These are phyloP conservation scores for Tylochromis polylepis DNA, from an alignment of 2,113 vertebrate genomes.

Conservation along the genomic window DNA sequence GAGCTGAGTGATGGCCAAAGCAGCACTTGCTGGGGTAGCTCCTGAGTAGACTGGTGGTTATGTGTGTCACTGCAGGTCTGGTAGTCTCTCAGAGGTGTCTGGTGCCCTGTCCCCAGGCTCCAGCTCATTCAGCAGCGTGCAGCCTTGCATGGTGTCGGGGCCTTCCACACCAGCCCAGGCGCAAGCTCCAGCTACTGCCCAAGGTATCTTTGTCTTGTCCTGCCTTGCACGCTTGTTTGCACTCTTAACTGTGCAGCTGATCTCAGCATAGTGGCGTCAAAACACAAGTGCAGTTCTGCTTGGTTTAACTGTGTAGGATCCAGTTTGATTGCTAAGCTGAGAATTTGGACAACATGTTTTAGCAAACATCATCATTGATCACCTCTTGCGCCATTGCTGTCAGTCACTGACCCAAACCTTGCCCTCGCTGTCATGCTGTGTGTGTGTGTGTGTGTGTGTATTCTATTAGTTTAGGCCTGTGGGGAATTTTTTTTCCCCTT, in stretches of 20 bases:
- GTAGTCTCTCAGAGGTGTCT: slow-evolving; percentile 71
- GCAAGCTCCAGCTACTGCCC: slow-evolving; percentile 73
- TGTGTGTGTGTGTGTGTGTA: background rate
- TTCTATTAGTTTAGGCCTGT: background rate
- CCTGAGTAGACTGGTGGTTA: slow-evolving; percentile 71
- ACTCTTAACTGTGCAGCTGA: slow-evolving; percentile 38
- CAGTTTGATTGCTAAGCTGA: slow-evolving; percentile 1
- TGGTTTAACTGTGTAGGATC: background rate
- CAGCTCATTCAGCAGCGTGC: slow-evolving; percentile 82
- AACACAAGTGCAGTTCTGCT: slow-evolving; percentile 17
- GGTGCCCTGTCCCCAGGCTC: slow-evolving; percentile 74
- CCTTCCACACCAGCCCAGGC: slow-evolving; percentile 69
- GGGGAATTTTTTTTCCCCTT: background rate
- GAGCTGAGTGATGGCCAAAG: slow-evolving; percentile 32
- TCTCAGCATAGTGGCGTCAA: slow-evolving; percentile 11
- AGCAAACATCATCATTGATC: slow-evolving; percentile 53
- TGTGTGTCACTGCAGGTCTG: slow-evolving; percentile 75
- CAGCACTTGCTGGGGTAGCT: slow-evolving; percentile 53
- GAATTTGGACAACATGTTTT: slow-evolving; percentile 20
- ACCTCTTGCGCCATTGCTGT: slow-evolving; percentile 52
- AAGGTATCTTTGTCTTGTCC: slow-evolving; percentile 79
- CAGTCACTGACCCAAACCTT: slow-evolving; percentile 24
- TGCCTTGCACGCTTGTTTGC: slow-evolving; percentile 53
- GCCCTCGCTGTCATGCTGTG: background rate
- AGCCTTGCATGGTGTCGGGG: slow-evolving; percentile 79